Percentiles rank a stretch among this genome's conserved stretches.
Evolutionary conservation across 2,797 vertebrate genomes (phyloP).

Genomic region (Setipinna tenuifilis): DNA sequence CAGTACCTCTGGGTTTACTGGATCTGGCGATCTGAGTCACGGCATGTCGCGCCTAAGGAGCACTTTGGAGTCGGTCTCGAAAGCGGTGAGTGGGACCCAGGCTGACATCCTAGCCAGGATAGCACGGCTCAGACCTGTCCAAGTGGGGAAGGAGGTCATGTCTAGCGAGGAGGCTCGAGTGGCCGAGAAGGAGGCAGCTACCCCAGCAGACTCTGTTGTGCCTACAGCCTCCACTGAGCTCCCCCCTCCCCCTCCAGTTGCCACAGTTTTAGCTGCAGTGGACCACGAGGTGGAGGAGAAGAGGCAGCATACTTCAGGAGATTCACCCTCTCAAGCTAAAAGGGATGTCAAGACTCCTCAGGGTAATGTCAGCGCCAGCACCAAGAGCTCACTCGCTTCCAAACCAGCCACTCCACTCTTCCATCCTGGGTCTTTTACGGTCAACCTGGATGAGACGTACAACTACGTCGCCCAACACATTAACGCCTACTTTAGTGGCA

Average conservation of each 20-base stretch:
- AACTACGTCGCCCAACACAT: constrained; percentile 88
- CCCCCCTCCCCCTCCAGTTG: constrained; percentile 35
- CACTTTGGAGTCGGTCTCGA: constrained; percentile 89
- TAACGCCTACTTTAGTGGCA: constrained; percentile 85
- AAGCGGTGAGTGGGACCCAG: constrained; percentile 88
- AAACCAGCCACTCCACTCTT: constrained; percentile 77
- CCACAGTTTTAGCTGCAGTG: constrained; percentile 16
- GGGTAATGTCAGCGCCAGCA: constrained; percentile 39
- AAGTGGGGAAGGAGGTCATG: constrained; percentile 66
- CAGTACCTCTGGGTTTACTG: constrained; percentile 81
- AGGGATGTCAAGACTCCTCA: constrained; percentile 53
- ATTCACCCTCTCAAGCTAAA: constrained; percentile 48
- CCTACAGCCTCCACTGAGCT: constrained; percentile 48
- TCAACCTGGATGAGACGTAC: constrained; percentile 89
- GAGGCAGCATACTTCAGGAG: constrained; percentile 53
- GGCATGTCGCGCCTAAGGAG: constrained; percentile 90
- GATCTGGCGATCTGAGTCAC: constrained; percentile 78
- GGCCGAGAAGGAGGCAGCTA: constrained; percentile 49
- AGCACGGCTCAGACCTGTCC: constrained; percentile 78
- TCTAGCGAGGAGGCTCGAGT: constrained; percentile 50
- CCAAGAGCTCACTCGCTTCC: constrained; percentile 56
- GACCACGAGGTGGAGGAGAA: constrained; percentile 61
- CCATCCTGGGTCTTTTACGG: constrained; percentile 81
- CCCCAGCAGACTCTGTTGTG: constrained; percentile 40
- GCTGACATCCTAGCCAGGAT: constrained; percentile 87